Evolutionary conservation across 37 sponge, comb jelly and placozoan species (phyloP), one percentile per base, ranked within the genome.

Genomic region (Eunapius fragilis): DNA sequence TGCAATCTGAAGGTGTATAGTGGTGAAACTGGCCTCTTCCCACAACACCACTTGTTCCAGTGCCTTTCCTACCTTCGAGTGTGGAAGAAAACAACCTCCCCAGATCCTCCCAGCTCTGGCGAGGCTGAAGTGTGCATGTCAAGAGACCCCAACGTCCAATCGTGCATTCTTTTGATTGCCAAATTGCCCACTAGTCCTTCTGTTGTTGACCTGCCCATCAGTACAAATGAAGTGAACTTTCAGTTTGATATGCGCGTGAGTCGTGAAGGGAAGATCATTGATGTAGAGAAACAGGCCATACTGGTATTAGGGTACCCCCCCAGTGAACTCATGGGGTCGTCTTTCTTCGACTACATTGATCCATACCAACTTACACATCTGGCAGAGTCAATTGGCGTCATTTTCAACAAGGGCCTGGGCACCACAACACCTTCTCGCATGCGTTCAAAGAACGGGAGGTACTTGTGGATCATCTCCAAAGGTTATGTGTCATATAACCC

Each of bases 401-500:
- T 89, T 67, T 45, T 84, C 47, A 33, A 38, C 34, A 86, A 75
- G 6, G 90, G 90, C 23, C 69, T 77, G 37, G 93, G 93, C 6
- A 69, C 87, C 0, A 86, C 93, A 0, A 80, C 82, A 2, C 90
- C 87, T n/a, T 93, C 87, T 28, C 70, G 90, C n/a, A 32, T 93
- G 3, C 47, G 37, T 27, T 86, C 90, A 7, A 93, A 93, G 79
- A 80, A 87, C 10, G 75, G 84, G 0, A 75, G 84, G 14, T 89
- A 68, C 31, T 14, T 93, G 7, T 93, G 93, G 93, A 27, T 89
- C 25, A 73, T 84, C 38, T 82, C 93, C 7, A 86, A 87, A 72
- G 90, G 90, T 1, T 93, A 83, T 68, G 47, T 87, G 2, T 83
- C 90, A 34, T 93, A 89, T 78, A 87, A 93, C 71, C 93, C 93